Percentiles rank a stretch among this genome's conserved stretches.
These are phyloP conservation scores for Chrysolina americana DNA, from an alignment of 2,888 invertebrate genomes.

Conservation along the genomic window DNA sequence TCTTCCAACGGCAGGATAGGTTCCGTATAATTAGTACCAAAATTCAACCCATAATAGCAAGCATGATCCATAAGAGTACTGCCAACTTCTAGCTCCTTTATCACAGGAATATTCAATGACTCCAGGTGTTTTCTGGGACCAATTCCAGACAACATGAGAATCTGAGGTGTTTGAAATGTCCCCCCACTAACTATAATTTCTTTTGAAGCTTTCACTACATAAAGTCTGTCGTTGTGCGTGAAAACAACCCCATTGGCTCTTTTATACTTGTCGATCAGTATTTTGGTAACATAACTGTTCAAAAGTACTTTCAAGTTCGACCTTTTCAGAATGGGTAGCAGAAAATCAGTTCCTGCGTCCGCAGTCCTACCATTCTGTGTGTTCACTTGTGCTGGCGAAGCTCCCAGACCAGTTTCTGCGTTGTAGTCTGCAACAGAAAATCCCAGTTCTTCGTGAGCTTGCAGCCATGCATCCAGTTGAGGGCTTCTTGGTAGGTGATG, in stretches of 20 bases:
- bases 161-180: conserved; percentile 84
- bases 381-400: conserved; percentile 79
- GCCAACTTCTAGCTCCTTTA: conserved; percentile 81
- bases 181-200: conserved; percentile 86
- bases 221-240: conserved; percentile 73
- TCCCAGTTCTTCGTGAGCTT: conserved; percentile 78
- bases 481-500: conserved; percentile 48
- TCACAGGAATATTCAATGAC: conserved; percentile 73
- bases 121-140: conserved; percentile 77
- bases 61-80: conserved; percentile 85
- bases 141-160: conserved; percentile 87
- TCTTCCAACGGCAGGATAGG: conserved; percentile 55
- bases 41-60: conserved; percentile 79
- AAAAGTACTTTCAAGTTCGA: conserved; percentile 80
- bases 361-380: conserved; percentile 80
- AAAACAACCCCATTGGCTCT: conserved; percentile 79
- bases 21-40: conserved; percentile 76
- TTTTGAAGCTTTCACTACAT: conserved; percentile 74
- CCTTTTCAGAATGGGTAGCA: conserved; percentile 77
- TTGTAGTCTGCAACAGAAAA: conserved; percentile 60
- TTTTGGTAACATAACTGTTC: conserved; percentile 76
- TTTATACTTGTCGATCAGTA: conserved; percentile 74
- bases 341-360: conserved; percentile 83
- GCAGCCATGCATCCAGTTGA: conserved; percentile 76
- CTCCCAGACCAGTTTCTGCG: conserved; percentile 70